Conservation (phyloP, 2,888 invertebrate species). For the Lithophane semibrunnea region DNA sequence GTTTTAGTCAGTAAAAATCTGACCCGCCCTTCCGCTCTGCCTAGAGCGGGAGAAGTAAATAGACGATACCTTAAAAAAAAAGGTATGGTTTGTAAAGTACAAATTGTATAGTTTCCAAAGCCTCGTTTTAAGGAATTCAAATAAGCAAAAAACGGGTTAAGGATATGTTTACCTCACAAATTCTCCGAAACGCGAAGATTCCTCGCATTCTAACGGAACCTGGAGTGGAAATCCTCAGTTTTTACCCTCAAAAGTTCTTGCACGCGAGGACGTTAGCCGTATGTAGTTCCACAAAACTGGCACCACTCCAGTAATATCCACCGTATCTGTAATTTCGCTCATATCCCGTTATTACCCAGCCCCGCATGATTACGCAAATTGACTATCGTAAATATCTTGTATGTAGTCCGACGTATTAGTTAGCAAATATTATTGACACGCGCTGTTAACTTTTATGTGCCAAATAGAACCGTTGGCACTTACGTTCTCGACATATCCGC, state of each 20-base stretch:
- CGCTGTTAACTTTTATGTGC: conserved; percentile 49
- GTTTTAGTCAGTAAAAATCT: no score
- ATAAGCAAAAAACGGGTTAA: background rate
- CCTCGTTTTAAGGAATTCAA: background rate
- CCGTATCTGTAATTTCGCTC: conserved; percentile 51
- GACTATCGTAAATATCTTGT: conserved; percentile 56
- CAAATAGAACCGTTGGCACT: conserved; percentile 36
- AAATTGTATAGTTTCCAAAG: background rate
- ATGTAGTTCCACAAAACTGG: conserved; percentile 37
- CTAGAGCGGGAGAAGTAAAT: no score
- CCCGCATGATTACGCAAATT: conserved; percentile 53
- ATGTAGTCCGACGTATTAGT: conserved; percentile 53
- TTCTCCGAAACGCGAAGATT: conserved; percentile 27
- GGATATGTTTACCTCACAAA: conserved; percentile 21
- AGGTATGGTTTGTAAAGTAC: background rate
- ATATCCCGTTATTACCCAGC: conserved; percentile 47
- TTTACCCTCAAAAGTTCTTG: conserved; percentile 48
- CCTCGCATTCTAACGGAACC: conserved; percentile 10
- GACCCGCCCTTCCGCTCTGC: no score
- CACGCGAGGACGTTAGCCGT: conserved; percentile 41
- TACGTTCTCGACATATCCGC: conserved; percentile 16
- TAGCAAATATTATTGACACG: conserved; percentile 49
- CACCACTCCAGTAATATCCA: conserved; percentile 54
- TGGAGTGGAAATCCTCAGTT: conserved; percentile 32
- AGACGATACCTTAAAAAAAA: no score